Conservation (phyloP, 2,888 invertebrate species). For the Microplitis manilae region DNA sequence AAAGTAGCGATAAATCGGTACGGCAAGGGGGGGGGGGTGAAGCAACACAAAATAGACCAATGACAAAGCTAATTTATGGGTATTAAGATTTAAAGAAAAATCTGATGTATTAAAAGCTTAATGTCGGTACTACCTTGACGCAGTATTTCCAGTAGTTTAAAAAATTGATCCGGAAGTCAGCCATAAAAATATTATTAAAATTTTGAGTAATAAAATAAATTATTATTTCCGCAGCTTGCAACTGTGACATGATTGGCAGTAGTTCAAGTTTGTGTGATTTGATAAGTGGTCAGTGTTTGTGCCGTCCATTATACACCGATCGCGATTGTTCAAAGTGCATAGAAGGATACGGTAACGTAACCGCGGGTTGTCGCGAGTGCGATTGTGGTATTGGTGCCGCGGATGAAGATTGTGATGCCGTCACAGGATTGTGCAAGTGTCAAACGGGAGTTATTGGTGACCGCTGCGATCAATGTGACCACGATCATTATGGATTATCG, state of each 20-base stretch:
- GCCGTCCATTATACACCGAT: constrained; percentile 79
- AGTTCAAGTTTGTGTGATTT: constrained; percentile 80
- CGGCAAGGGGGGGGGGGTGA: no score
- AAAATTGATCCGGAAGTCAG: no score
- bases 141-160: no score
- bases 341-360: constrained; percentile 82
- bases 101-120: no score
- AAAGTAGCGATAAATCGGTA: no score
- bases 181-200: background rate
- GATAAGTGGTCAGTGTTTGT: constrained; percentile 78
- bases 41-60: no score
- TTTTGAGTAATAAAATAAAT: background rate
- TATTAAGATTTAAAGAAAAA: no score
- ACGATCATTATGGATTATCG: constrained; percentile 81
- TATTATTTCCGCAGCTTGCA: constrained; percentile 76
- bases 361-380: constrained; percentile 86
- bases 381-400: constrained; percentile 84
- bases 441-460: constrained; percentile 84
- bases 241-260: constrained; percentile 85
- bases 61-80: no score
- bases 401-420: constrained; percentile 80
- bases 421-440: constrained; percentile 86
- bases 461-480: constrained; percentile 82
- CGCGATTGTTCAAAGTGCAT: constrained; percentile 76
- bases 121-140: no score